These are phyloP conservation scores for Drosophila robusta DNA, from an alignment of 2,888 invertebrate species.

Conservation along the genomic window DNA sequence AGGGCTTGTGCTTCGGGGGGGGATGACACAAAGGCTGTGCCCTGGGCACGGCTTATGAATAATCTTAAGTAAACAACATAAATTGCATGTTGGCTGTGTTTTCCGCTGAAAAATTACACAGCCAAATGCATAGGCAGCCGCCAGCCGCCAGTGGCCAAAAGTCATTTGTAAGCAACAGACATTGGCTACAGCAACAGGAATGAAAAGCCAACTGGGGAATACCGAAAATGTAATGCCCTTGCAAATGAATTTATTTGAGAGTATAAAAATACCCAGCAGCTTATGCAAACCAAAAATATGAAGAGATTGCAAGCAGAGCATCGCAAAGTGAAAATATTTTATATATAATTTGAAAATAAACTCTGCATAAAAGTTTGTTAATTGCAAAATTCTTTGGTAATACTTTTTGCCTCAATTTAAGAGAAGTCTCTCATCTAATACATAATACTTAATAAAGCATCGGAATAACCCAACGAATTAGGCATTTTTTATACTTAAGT, in stretches of 20 bases:
- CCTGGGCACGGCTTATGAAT: constrained; percentile 56
- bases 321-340: neutral
- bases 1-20: constrained; percentile 4
- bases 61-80: constrained; percentile 76
- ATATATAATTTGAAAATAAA: neutral
- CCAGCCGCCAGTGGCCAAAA: constrained; percentile 29
- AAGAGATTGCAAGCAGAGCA: neutral
- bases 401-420: too few relatives aligned
- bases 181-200: constrained; percentile 16
- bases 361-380: neutral
- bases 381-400: too few relatives aligned
- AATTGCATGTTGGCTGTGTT: constrained; percentile 67
- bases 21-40: constrained; percentile 5
- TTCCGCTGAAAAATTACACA: constrained; percentile 67
- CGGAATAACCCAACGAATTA: too few relatives aligned
- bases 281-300: neutral
- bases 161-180: constrained; percentile 54
- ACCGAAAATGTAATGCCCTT: constrained; percentile 32
- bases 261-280: neutral
- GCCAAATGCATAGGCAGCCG: constrained; percentile 66
- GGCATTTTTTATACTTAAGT: too few relatives aligned
- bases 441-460: too few relatives aligned
- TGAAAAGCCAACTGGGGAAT: constrained; percentile 13
- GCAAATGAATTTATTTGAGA: neutral
- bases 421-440: too few relatives aligned